Percentiles rank a stretch among this genome's conserved stretches.
These are phyloP conservation scores for Chrysina gloriosa DNA, from an alignment of 2,888 invertebrate genomes.

Conservation along the genomic window DNA sequence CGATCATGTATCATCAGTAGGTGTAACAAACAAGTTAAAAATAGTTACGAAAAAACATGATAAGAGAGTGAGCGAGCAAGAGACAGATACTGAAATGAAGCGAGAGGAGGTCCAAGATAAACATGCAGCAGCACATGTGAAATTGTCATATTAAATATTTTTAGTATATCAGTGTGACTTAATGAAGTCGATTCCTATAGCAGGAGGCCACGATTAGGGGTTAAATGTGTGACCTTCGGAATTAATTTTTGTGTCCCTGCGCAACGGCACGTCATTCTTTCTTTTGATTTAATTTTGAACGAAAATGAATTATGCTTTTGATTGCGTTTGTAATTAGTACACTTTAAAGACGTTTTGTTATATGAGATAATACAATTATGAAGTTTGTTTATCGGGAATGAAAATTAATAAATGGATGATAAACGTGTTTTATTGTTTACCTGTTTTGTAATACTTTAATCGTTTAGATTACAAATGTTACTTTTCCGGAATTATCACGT, in stretches of 20 bases:
- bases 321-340: not conserved
- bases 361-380: not conserved
- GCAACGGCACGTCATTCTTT: not conserved
- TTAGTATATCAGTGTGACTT: conserved; percentile 34
- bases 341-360: not conserved
- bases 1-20: conserved; percentile 26
- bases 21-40: conserved; percentile 34
- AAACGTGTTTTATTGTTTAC: not conserved
- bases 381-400: not conserved
- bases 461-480: not conserved
- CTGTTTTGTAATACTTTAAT: not conserved
- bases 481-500: not conserved
- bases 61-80: conserved; percentile 3
- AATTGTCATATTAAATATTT: conserved; percentile 39
- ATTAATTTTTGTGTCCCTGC: conserved; percentile 13
- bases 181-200: conserved; percentile 32
- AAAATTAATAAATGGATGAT: not conserved
- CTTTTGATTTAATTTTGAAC: conserved; percentile 17
- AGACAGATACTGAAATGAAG: conserved; percentile 1
- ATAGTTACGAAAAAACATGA: conserved; percentile 23
- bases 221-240: conserved; percentile 31
- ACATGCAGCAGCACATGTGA: conserved; percentile 32
- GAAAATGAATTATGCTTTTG: conserved; percentile 12
- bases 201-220: conserved; percentile 38
- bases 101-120: conserved; percentile 20